Conservation (phyloP, 2,113 vertebrate species). For the Sinocyclocheilus anshuiensis region DNA sequence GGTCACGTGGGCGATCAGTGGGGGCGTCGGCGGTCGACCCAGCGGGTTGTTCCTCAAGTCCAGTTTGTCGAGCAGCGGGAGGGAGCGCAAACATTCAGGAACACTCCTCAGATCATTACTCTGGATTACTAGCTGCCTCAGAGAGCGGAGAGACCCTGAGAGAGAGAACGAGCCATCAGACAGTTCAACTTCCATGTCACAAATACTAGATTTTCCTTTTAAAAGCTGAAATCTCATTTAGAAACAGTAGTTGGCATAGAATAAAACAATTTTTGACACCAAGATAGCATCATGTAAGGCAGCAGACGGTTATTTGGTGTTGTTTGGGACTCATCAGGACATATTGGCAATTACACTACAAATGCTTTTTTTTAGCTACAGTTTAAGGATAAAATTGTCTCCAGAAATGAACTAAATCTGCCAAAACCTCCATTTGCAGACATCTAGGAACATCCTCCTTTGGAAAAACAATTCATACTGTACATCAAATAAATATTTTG, state of each 20-base stretch:
- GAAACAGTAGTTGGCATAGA: neutral
- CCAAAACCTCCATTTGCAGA: no score
- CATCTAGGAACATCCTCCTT: neutral
- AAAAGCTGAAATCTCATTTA: neutral
- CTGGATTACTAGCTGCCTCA: constrained; percentile 71
- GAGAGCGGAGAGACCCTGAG: constrained; percentile 70
- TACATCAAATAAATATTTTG: neutral
- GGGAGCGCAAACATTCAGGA: constrained; percentile 67
- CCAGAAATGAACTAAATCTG: no score
- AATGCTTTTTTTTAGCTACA: neutral
- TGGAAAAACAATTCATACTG: neutral
- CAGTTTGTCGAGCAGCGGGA: constrained; percentile 70
- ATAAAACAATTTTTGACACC: neutral
- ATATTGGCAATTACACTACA: neutral
- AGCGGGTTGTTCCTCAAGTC: constrained; percentile 76
- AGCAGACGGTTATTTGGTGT: neutral
- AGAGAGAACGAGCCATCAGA: neutral
- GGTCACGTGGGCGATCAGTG: constrained; percentile 60
- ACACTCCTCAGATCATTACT: constrained; percentile 73
- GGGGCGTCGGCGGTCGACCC: constrained; percentile 69
- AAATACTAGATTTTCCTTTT: neutral
- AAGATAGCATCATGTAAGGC: neutral
- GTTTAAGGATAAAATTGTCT: neutral
- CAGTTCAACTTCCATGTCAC: neutral
- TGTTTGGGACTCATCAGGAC: neutral